Evolutionary conservation across 2,888 invertebrate species (phyloP), one percentile per base, ranked within the genome.

Genomic region (Eristalis pertinax): DNA sequence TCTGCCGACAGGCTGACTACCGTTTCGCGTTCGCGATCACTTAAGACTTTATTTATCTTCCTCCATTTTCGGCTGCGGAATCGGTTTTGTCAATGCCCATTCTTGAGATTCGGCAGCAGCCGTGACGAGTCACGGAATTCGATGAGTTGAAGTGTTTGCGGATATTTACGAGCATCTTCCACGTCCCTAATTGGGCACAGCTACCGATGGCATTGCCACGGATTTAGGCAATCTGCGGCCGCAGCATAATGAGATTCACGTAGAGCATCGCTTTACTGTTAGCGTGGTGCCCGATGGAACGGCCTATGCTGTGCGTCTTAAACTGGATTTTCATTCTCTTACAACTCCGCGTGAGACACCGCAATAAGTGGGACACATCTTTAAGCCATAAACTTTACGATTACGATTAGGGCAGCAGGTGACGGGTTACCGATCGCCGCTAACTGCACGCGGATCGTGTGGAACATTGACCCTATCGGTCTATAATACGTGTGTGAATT

Each of bases 21-120:
- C 75, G 68, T 76, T 68, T 62, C 76, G 62, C 58, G 62, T 68
- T 69, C 50, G 68, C 68, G 76, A 62, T 68, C 76, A 77, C 68
- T 77, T 77, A 77, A 77, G 50, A 50, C 8, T 19, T 19, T 50
- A 2, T 50, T 50, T 50, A 19, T 50, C 50, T 19, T n/a, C 50
- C 19, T 50, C 50, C 50, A 2, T 50, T 50, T n/a, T 19, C 32
- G 32, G 32, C n/a, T 43, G 22, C 32, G 26, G 26, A 26, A 26
- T 26, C 26, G 41, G 43, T 67, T 68, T 19, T 19, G n/a, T 35
- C 24, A 24, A 62, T 41, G 50, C 70, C 50, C 56, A 70, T 64
- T 64, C 38, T 70, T 70, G 22, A 70, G 56, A 56, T 35, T 24
- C 56, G 63, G 11, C 43, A 65, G 63, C 64, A 32, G 32, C 32